Conservation (phyloP, 2,888 invertebrate genomes). For the Tetropium fuscum region DNA sequence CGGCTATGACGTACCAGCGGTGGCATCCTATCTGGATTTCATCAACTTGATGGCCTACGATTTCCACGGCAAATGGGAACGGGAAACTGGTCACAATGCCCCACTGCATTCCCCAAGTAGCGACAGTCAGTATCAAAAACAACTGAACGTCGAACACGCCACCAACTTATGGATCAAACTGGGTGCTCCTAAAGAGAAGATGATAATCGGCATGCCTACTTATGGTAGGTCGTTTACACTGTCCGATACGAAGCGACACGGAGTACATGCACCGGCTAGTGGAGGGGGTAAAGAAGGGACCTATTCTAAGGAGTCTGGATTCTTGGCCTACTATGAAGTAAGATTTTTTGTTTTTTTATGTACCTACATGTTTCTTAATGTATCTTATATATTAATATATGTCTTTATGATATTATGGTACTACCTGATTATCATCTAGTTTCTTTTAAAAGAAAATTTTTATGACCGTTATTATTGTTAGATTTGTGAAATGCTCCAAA, state of each 20-base stretch:
- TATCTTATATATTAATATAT: background rate
- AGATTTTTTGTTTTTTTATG: conserved; percentile 46
- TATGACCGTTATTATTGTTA: no score
- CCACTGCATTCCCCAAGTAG: conserved; percentile 88
- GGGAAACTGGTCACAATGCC: conserved; percentile 93
- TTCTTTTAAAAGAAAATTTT: no score
- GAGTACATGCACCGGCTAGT: conserved; percentile 86
- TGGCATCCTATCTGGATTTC: conserved; percentile 91
- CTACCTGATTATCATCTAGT: background rate
- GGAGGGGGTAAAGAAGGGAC: conserved; percentile 92
- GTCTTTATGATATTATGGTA: background rate
- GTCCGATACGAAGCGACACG: conserved; percentile 78
- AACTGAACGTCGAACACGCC: conserved; percentile 90
- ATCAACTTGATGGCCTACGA: conserved; percentile 96
- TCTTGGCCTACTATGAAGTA: conserved; percentile 94
- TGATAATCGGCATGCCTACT: conserved; percentile 93
- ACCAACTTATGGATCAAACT: conserved; percentile 89
- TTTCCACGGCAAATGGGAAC: conserved; percentile 97
- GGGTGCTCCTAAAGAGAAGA: conserved; percentile 92
- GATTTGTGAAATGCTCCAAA: conserved; percentile 90
- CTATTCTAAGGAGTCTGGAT: conserved; percentile 92
- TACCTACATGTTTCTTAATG: no score
- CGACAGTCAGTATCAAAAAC: conserved; percentile 93
- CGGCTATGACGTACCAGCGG: conserved; percentile 94
- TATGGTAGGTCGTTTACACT: conserved; percentile 94